A percentile compares a stretch with the other conserved stretches of the same genome.
These are phyloP conservation scores for Coelopa pilipes DNA, from an alignment of 2,888 invertebrate species.

Conservation along the genomic window DNA sequence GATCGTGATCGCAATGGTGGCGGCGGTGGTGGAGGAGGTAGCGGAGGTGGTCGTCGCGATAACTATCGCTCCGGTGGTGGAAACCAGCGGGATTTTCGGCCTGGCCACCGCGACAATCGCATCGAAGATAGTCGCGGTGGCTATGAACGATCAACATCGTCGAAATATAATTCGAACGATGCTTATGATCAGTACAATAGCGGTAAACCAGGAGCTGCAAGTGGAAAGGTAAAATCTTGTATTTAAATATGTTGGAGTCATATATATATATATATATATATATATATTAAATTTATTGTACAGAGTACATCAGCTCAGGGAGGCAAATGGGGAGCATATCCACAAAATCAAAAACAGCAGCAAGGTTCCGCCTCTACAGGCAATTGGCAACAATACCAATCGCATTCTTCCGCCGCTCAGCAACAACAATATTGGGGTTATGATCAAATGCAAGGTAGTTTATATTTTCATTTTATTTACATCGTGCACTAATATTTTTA, in stretches of 20 bases:
- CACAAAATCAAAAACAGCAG: slow-evolving; percentile 50
- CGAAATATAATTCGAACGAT: slow-evolving; percentile 52
- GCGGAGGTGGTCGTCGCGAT: slow-evolving; percentile 56
- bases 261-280: not conserved
- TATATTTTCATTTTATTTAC: not conserved
- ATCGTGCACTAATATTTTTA: not conserved
- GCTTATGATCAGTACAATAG: slow-evolving; percentile 57
- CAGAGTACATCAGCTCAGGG: slow-evolving; percentile 43
- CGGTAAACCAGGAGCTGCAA: slow-evolving; percentile 47
- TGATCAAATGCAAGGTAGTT: slow-evolving; percentile 62
- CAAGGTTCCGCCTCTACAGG: slow-evolving; percentile 40
- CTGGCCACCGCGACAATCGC: slow-evolving; percentile 68
- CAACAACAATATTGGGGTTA: slow-evolving; percentile 63
- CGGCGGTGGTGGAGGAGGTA: slow-evolving; percentile 53
- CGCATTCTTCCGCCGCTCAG: slow-evolving; percentile 41
- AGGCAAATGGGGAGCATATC: slow-evolving; percentile 58
- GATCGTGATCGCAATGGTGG: slow-evolving; percentile 57
- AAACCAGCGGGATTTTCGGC: slow-evolving; percentile 67
- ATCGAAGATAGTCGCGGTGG: slow-evolving; percentile 68
- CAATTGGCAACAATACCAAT: slow-evolving; percentile 53
- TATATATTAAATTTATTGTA: slow-evolving; percentile 13
- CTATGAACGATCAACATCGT: slow-evolving; percentile 65
- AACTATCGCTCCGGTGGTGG: slow-evolving; percentile 61
- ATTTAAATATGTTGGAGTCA: not conserved
- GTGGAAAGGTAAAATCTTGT: slow-evolving; percentile 44